Evolutionary conservation across 1,140 invertebrate genomes (phyloP).

Genomic region (Hycleus phaleratus): DNA sequence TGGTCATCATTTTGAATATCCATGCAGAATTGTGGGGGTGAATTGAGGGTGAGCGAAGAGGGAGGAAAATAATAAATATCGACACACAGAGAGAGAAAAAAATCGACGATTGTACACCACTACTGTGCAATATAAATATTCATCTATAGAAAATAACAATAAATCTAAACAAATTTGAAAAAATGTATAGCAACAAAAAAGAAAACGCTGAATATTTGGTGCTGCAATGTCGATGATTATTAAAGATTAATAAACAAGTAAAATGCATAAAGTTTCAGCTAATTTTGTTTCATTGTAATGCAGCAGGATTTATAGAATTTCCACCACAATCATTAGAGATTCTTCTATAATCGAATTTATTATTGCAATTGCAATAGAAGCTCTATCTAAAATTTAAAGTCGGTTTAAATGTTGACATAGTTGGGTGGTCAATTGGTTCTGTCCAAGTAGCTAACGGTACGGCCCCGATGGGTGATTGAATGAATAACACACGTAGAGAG

Average conservation of each 20-base stretch:
- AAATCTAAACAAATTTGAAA: neutral
- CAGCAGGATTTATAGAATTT: neutral
- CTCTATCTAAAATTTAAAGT: too few relatives aligned
- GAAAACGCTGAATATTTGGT: conserved; percentile 5
- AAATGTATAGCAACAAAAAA: neutral
- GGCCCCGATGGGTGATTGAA: too few relatives aligned
- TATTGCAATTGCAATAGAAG: too few relatives aligned
- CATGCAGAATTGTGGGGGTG: too few relatives aligned
- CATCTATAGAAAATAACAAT: conserved; percentile 12
- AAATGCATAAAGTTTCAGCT: conserved; percentile 9
- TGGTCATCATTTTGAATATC: conserved; percentile 6
- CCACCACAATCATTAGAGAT: neutral
- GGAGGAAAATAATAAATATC: too few relatives aligned
- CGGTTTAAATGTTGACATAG: too few relatives aligned
- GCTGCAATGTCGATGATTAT: conserved; percentile 6
- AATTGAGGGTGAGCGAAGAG: too few relatives aligned
- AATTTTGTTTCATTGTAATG: conserved; percentile 2
- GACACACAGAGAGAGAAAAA: neutral
- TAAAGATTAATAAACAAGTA: neutral
- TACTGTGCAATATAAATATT: conserved; percentile 7
- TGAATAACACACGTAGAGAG: too few relatives aligned
- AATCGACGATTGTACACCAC: neutral
- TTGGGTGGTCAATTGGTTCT: too few relatives aligned
- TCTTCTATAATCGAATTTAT: too few relatives aligned
- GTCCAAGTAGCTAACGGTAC: too few relatives aligned